Conservation (phyloP, 2,113 vertebrate genomes). For the Entosphenus tridentatus region DNA sequence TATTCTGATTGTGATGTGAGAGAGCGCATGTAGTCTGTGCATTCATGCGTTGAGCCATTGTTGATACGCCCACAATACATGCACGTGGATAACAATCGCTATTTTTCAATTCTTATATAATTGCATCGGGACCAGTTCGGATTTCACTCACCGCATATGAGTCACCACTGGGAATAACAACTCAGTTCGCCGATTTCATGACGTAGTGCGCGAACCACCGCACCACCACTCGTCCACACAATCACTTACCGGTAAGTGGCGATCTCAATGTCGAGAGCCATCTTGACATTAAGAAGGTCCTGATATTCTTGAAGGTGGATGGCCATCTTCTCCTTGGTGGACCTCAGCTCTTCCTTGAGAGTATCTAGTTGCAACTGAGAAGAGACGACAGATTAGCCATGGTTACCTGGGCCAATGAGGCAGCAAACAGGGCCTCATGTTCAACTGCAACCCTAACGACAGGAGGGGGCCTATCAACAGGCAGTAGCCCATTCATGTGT, state of each 20-base stretch:
- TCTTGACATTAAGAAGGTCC: conserved; percentile 33
- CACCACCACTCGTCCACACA: no score
- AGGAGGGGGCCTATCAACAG: no score
- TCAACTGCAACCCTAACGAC: no score
- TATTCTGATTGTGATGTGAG: no score
- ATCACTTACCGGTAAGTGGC: conserved; percentile 28
- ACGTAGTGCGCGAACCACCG: background rate
- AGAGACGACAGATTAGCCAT: conserved; percentile 1
- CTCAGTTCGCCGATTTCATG: background rate
- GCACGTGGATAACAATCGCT: background rate
- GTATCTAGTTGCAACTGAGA: conserved; percentile 20
- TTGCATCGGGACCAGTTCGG: background rate
- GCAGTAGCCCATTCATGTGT: no score
- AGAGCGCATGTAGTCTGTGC: no score
- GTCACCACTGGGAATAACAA: background rate
- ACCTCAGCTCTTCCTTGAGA: conserved; percentile 22
- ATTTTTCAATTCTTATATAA: background rate
- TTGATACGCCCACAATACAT: background rate
- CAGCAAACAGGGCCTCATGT: no score
- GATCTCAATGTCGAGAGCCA: conserved; percentile 35
- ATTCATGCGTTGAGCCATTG: no score
- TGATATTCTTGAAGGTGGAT: conserved; percentile 32
- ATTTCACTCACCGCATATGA: background rate
- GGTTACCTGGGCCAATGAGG: no score
- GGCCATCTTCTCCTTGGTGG: conserved; percentile 25